Evolutionary conservation across 2,113 vertebrate genomes (phyloP), one percentile per base, ranked within the genome.

Genomic region (Anarrhichthys ocellatus): DNA sequence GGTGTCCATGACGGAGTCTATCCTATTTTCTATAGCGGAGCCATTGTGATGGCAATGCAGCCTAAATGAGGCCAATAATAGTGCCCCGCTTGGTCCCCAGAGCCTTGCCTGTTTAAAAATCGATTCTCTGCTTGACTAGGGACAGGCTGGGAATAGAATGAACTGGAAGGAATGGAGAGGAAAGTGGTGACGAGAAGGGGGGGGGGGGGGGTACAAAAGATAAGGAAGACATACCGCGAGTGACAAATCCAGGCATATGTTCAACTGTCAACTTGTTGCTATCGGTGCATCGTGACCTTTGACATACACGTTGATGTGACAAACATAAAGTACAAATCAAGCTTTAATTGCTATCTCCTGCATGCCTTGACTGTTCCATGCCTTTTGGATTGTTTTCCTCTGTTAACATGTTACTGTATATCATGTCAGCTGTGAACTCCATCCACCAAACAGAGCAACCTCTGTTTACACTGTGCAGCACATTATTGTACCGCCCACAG

Each of bases 61-160:
- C 88, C 91, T 93, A 93, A 93, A 94, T 88, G 90, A 94, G 90
- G 90, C 90, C 93, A 92, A 93, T 93, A 92, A 91, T 91, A 89
- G 86, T 88, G 79, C 89, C 77, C 65, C 83, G 89, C 88, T 84
- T 36, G 24, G 90, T 91, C 91, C 87, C 91, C 62, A 67, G 92
- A 92, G 93, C 79, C 87, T 77, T 69, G 85, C 73, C 91, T 89
- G 92, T 91, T 94, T 92, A 92, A 92, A 93, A 94, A 94, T 93
- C 88, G 85, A 94, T 93, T 93, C 90, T 83, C 83, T 87, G 93
- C 85, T 90, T 90, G 91, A 91, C 90, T 93, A 83, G 88, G 87
- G 91, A 89, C 85, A 86, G 85, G 66, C 85, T 81, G 83, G 88
- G 79, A 88, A 91, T 80, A 80, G 82, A 89, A 84, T 83, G 77